Conservation (phyloP, 2,797 vertebrate genomes). For the Gambelia wislizenii region DNA sequence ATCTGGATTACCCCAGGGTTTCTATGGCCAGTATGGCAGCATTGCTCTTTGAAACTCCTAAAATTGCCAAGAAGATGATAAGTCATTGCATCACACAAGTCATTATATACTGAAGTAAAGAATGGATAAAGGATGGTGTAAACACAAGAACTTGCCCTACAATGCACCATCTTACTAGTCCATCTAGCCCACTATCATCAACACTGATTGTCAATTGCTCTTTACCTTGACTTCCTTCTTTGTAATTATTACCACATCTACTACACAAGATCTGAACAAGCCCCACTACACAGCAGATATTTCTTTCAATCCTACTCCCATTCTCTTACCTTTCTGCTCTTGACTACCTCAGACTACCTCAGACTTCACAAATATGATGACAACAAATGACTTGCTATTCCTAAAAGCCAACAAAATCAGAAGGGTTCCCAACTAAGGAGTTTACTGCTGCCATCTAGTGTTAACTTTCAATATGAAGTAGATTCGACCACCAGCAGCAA, state of each 20-base stretch:
- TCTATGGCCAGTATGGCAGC: not conserved
- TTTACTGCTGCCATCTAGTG: slow-evolving; percentile 80
- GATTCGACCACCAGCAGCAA: not conserved
- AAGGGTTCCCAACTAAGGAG: slow-evolving; percentile 57
- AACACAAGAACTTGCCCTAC: not conserved
- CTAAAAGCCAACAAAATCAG: slow-evolving; percentile 47
- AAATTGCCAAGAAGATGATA: too few relatives aligned
- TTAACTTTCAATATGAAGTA: slow-evolving; percentile 52
- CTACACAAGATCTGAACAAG: not conserved
- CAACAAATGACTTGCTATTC: slow-evolving; percentile 39
- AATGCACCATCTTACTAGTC: too few relatives aligned
- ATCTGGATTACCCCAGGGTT: not conserved
- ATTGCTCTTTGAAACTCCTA: not conserved
- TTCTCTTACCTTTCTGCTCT: slow-evolving; percentile 29
- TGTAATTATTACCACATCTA: not conserved
- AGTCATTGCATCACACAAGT: not conserved
- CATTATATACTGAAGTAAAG: not conserved
- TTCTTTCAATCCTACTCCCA: slow-evolving; percentile 31
- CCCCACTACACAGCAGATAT: slow-evolving; percentile 43
- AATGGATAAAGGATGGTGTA: not conserved
- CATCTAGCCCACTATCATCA: too few relatives aligned
- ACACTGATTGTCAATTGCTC: too few relatives aligned
- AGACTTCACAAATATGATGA: slow-evolving; percentile 47
- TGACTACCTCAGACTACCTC: slow-evolving; percentile 18
- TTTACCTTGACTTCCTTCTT: slow-evolving; percentile 11